Conservation (phyloP, 1,140 invertebrate species). For the Dinothrombium tinctorium region DNA sequence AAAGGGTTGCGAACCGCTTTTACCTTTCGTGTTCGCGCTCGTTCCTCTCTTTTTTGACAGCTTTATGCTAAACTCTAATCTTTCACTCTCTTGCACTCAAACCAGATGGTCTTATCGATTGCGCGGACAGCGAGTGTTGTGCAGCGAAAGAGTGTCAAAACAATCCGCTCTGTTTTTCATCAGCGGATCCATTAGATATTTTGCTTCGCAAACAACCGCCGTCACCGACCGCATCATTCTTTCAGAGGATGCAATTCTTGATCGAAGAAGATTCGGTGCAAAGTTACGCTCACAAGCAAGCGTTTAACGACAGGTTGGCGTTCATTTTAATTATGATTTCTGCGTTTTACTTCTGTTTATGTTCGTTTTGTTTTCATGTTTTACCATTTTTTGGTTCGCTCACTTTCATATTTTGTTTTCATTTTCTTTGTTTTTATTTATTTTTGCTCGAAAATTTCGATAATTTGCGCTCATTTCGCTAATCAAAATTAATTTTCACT, state of each 20-base stretch:
- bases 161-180: conserved; percentile 44
- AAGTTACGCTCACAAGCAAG: conserved; percentile 83
- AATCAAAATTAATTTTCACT: not conserved
- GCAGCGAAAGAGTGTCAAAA: conserved; percentile 47
- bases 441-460: not conserved
- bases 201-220: conserved; percentile 81
- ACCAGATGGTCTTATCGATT: conserved; percentile 85
- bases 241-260: conserved; percentile 89
- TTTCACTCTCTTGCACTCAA: not conserved
- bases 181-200: conserved; percentile 82
- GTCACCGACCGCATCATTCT: conserved; percentile 85
- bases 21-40: not conserved
- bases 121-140: conserved; percentile 85
- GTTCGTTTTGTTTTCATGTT: not conserved
- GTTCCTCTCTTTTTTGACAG: not conserved
- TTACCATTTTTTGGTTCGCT: not conserved
- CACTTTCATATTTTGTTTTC: not conserved
- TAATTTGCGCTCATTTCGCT: not conserved
- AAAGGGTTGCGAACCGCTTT: not conserved
- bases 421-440: not conserved
- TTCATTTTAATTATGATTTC: not conserved
- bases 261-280: conserved; percentile 96
- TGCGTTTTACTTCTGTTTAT: not conserved
- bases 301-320: conserved; percentile 89
- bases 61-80: not conserved